phyloP scores from a whole-genome alignment of 2,113 vertebrate species.

The Neolamprologus cancellatus region DNA sequence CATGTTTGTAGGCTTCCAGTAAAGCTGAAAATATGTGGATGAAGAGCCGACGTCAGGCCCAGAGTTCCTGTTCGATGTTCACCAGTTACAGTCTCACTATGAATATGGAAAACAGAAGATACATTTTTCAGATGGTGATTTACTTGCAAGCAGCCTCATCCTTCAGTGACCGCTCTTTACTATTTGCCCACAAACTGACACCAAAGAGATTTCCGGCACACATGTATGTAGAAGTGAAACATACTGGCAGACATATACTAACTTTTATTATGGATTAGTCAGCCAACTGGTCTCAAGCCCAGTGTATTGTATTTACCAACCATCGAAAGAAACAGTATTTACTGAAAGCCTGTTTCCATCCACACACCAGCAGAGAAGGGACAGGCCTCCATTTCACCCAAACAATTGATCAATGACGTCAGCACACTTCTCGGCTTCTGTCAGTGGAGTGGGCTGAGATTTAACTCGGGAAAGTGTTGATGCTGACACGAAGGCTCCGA shows the following conservation, averaged over 20 bases:
- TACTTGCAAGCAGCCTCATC: not conserved
- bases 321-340: not conserved
- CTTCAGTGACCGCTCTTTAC: not conserved
- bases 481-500: rapidly evolving
- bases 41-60: not conserved
- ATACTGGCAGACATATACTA: not conserved
- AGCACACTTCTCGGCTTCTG: not conserved
- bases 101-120: not conserved
- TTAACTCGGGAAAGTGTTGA: not conserved
- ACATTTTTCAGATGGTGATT: not conserved
- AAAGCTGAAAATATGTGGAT: not conserved
- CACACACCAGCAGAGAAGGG: not conserved
- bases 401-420: not conserved
- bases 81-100: not conserved
- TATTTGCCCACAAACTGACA: not conserved
- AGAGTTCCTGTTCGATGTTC: not conserved
- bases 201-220: not conserved
- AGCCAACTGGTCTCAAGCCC: not conserved
- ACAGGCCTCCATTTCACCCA: not conserved
- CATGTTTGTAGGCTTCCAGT: not conserved
- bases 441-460: no score
- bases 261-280: not conserved
- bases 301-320: not conserved
- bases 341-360: not conserved
- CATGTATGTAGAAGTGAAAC: not conserved